Base-by-base conservation (phyloP, 2,797 vertebrate genomes). In the Takifugu ocellatus region DNA sequence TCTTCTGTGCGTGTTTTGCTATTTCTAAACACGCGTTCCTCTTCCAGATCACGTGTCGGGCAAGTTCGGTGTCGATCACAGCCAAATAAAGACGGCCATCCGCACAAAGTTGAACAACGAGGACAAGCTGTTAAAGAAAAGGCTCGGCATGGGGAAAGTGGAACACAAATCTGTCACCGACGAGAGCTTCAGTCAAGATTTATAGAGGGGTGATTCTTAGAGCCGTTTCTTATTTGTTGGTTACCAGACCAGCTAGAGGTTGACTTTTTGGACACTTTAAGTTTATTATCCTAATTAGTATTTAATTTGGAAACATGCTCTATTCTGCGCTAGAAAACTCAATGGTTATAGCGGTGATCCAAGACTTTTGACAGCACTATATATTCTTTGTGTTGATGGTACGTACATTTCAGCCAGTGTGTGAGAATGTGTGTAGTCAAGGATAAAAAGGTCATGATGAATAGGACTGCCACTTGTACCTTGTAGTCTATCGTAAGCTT, bases 121-220 rank as follows among this genome's bases (percentile, higher is more conserved):
- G 50, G 89, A 91, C 72, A 91, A 91, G 77, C 59, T 90, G 39
- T 66, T 91, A 51, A 91, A 91, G 82, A 91, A 90, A 74, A 89
- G 89, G 66, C 56, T 88, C 57, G 87, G 85, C 10, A 47, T 88
- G 52, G 62, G 14, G 16, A 89, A 85, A 75, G 7, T 54, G n/a
- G 83, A 86, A 59, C 71, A 56, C 75, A 87, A 81, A 75, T 27
- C 51, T 11, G 12, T 25, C 6, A 8, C 36, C 5, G 79, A 84
- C 36, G 78, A 57, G 46, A 69, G 56, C 58, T 69, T 75, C 56
- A 72, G 77, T 64, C 74, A 63, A 51, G 79, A 81, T 6, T 27
- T 61, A 16, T 65, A 74, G 59, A 55, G 42, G 53, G 81, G 54
- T 9, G 74, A 67, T 33, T 61, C 73, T 58, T 74, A 76, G 10